Evolutionary conservation across 2,797 vertebrate species (phyloP).

Genomic region (Ataeniobius toweri): DNA sequence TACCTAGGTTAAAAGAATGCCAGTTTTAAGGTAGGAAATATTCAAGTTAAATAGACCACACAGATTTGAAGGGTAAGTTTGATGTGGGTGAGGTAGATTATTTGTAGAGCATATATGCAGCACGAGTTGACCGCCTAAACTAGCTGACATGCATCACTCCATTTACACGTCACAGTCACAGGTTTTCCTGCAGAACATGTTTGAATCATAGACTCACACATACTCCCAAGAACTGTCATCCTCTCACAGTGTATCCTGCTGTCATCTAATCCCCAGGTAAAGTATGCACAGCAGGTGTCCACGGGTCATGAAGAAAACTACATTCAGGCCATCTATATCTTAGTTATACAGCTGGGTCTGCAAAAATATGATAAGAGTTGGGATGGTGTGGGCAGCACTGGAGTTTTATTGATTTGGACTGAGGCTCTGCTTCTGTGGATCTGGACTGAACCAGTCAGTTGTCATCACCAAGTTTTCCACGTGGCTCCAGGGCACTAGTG

Average conservation of each 20-base stretch:
- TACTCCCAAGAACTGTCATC: neutral
- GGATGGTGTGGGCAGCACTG: neutral
- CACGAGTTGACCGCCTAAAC: neutral
- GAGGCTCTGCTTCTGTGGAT: neutral
- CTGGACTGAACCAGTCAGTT: neutral
- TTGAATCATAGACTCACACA: constrained; percentile 4
- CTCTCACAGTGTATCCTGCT: neutral
- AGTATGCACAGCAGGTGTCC: neutral
- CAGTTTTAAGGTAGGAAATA: neutral
- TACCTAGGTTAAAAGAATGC: neutral
- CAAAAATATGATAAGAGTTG: neutral
- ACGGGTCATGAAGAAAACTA: neutral
- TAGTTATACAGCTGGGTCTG: neutral
- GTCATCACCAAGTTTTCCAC: neutral
- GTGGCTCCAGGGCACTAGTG: neutral
- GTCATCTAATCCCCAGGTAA: neutral
- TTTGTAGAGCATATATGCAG: neutral
- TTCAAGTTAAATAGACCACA: neutral
- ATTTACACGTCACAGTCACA: neutral
- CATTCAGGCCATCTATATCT: neutral
- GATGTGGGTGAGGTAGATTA: neutral
- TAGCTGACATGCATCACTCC: neutral
- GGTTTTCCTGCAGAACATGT: neutral
- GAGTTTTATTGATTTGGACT: neutral
- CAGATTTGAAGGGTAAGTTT: neutral